Conservation (phyloP, 1,140 invertebrate species). For the Bilobella aurantiaca region DNA sequence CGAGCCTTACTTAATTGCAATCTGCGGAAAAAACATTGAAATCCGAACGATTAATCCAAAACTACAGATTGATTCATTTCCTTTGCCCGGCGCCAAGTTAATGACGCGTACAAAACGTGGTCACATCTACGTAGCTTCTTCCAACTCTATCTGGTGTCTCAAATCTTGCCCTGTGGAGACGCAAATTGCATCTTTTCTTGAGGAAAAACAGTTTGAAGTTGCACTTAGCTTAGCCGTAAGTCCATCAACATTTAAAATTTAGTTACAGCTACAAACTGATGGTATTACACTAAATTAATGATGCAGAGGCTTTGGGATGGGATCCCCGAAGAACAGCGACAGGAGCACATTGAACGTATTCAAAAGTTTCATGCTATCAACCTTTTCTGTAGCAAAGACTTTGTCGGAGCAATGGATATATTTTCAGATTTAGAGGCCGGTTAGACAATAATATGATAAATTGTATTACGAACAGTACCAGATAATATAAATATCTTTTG, state of each 20-base stretch:
- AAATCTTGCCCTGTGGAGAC: conserved; percentile 61
- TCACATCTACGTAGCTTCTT: conserved; percentile 72
- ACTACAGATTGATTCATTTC: conserved; percentile 64
- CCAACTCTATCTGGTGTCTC: conserved; percentile 76
- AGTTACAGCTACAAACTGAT: not conserved
- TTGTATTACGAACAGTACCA: conserved; percentile 6
- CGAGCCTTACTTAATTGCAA: conserved; percentile 75
- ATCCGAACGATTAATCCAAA: conserved; percentile 63
- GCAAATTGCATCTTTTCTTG: conserved; percentile 69
- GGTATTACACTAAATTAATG: conserved; percentile 26
- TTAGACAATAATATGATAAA: too few relatives aligned
- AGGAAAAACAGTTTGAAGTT: conserved; percentile 83
- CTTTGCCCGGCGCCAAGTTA: conserved; percentile 33
- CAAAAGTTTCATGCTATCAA: conserved; percentile 82
- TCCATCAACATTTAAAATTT: conserved; percentile 30
- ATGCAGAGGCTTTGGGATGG: conserved; percentile 73
- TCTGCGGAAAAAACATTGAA: conserved; percentile 67
- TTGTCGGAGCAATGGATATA: conserved; percentile 77
- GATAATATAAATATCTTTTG: conserved; percentile 7
- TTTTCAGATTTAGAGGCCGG: conserved; percentile 75
- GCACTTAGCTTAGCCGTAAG: conserved; percentile 84
- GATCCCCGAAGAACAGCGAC: conserved; percentile 63
- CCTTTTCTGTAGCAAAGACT: conserved; percentile 76
- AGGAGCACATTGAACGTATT: conserved; percentile 67
- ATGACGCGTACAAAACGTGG: conserved; percentile 50